phyloP scores from a whole-genome alignment of 2,797 vertebrate genomes.

The Anabacerthia variegaticeps region DNA sequence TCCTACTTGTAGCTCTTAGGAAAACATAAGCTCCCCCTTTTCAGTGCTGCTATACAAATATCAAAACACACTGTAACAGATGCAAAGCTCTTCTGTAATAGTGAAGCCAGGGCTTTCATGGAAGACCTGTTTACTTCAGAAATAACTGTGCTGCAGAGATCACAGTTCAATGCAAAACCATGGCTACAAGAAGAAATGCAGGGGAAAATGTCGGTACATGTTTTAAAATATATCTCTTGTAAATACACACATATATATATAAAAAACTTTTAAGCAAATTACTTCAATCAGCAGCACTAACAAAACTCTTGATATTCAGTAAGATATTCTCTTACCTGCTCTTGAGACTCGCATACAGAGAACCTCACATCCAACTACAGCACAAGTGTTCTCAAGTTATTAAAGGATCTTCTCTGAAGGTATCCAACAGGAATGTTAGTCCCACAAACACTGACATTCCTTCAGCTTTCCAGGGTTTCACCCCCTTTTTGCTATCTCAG shows the following conservation, averaged over 20 bases:
- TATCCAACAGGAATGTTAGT: background rate
- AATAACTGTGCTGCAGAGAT: background rate
- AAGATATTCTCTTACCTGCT: background rate
- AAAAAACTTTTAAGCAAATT: background rate
- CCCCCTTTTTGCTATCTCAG: background rate
- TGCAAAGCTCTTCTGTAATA: background rate
- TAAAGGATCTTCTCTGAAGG: background rate
- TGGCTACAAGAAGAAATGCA: background rate
- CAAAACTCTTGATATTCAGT: background rate
- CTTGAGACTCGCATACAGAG: background rate
- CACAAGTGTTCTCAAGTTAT: background rate
- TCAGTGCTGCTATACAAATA: background rate
- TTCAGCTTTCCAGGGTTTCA: background rate
- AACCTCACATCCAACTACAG: background rate
- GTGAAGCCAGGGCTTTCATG: background rate
- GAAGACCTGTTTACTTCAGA: background rate
- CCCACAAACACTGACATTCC: background rate
- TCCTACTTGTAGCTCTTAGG: background rate
- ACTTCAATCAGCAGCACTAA: background rate
- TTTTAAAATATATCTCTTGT: background rate
- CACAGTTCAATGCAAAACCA: background rate
- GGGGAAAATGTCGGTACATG: accelerated
- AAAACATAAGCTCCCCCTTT: accelerated
- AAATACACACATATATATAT: background rate
- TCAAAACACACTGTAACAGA: background rate